These are phyloP conservation scores for Unio delphinus DNA, from an alignment of 2,888 invertebrate genomes.

Conservation along the genomic window DNA sequence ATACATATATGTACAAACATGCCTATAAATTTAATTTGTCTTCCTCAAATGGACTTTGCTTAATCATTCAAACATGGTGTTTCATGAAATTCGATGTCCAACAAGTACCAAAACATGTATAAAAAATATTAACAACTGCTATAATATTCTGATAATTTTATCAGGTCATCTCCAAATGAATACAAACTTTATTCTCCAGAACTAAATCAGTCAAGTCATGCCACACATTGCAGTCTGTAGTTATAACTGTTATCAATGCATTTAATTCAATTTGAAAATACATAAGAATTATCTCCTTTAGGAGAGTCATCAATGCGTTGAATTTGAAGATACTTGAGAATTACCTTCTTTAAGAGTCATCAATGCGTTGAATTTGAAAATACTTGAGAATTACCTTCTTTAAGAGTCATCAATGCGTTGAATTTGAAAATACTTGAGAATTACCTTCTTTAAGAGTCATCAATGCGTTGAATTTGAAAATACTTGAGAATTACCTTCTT, in stretches of 20 bases:
- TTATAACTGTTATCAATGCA: neutral
- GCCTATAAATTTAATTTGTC: too few relatives aligned
- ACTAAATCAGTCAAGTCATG: neutral
- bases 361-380: neutral
- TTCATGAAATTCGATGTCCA: too few relatives aligned
- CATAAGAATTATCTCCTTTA: slow-evolving; percentile 57
- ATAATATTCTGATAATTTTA: too few relatives aligned
- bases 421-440: neutral
- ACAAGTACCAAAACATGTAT: too few relatives aligned
- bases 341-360: slow-evolving; percentile 54
- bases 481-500: too few relatives aligned
- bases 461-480: too few relatives aligned
- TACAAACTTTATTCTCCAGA: neutral
- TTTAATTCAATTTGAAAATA: neutral
- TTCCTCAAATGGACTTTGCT: too few relatives aligned
- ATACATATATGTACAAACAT: too few relatives aligned
- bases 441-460: too few relatives aligned
- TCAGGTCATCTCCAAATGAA: too few relatives aligned
- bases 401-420: neutral
- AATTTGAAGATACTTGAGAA: neutral
- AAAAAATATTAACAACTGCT: too few relatives aligned
- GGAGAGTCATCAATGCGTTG: slow-evolving; percentile 18
- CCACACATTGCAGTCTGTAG: neutral
- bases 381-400: slow-evolving; percentile 54
- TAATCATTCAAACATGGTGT: too few relatives aligned